Percentiles rank a stretch among this genome's conserved stretches.
Conservation (phyloP, 2,888 invertebrate species). For the Orthonychiurus folsomi region DNA sequence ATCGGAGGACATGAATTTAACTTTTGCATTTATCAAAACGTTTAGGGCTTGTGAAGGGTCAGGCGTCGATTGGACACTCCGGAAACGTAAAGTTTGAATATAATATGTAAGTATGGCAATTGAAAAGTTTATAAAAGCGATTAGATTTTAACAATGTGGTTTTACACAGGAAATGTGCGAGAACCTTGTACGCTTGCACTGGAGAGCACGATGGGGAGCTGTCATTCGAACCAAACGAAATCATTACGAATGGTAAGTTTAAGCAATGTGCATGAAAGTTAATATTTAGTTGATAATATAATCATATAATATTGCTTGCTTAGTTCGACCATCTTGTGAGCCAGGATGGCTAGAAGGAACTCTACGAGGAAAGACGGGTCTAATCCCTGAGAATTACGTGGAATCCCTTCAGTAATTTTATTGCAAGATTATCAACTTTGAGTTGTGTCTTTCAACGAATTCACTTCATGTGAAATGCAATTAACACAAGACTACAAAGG, state of each 20-base stretch:
- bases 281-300: background rate
- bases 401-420: constrained; percentile 65
- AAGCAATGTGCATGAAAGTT: background rate
- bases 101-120: constrained; percentile 17
- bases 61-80: constrained; percentile 22
- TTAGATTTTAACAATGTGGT: too few species aligned
- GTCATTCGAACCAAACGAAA: constrained; percentile 96
- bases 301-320: constrained; percentile 40
- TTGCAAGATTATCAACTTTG: background rate
- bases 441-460: too few species aligned
- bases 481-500: too few species aligned
- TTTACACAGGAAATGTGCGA: constrained; percentile 59
- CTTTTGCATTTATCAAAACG: too few species aligned
- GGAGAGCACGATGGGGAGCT: constrained; percentile 95
- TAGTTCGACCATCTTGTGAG: constrained; percentile 82
- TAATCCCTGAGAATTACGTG: constrained; percentile 94
- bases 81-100: constrained; percentile 16
- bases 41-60: constrained; percentile 11
- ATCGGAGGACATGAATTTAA: too few species aligned
- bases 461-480: too few species aligned
- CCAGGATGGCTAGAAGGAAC: constrained; percentile 97
- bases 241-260: constrained; percentile 82
- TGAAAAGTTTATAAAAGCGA: background rate
- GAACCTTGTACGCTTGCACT: constrained; percentile 89
- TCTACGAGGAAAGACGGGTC: constrained; percentile 79